Base-by-base conservation (phyloP, 2,113 vertebrate genomes). In the Phalacrocorax pelagicus region DNA sequence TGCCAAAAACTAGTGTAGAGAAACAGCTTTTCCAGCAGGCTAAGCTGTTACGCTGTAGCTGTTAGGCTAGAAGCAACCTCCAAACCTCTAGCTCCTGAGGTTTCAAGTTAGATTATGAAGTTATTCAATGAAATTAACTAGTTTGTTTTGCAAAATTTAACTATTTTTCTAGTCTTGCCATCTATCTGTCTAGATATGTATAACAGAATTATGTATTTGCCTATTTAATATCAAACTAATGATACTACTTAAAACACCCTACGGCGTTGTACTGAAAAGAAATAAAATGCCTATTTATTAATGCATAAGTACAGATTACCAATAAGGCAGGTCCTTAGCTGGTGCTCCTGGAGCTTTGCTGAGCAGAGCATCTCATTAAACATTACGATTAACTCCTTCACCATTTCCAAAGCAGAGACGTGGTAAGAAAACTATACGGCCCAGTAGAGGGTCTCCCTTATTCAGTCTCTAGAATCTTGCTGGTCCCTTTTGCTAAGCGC, bases 221-320 rank as follows among this genome's bases (percentile, higher is more conserved):
- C 63, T 92, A 46, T 57, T 78, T 92, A 88, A 92, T 16, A 88
- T 47, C 71, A 81, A 94, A 94, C 42, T 92, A 88, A 96, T 90
- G 71, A 71, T 7, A 73, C n/a, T 67, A 13, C 22, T 70, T 30
- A 77, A 54, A 75, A 77, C 14, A 77, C 36, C 26, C 47, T 38
- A 55, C 1, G 3, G 61, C 49, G 74, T 36, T 54, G 71, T 23
- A 86, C 72, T 69, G 29, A 46, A 49, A 59, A n/a, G 44, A 91
- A 88, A 82, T 54, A 42, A 63, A 95, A 84, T 71, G 67, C 75
- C 67, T 92, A 5, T 86, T 86, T 82, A 88, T 93, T 78, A 93
- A 94, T 96, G 59, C 51, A 62, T 86, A 88, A 90, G 23, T 78
- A 88, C 15, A 78, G 74, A 66, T 94, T 77, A 95, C 55, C 88